These are phyloP conservation scores for Todus mexicanus DNA, from an alignment of 2,797 vertebrate genomes.

Conservation along the genomic window DNA sequence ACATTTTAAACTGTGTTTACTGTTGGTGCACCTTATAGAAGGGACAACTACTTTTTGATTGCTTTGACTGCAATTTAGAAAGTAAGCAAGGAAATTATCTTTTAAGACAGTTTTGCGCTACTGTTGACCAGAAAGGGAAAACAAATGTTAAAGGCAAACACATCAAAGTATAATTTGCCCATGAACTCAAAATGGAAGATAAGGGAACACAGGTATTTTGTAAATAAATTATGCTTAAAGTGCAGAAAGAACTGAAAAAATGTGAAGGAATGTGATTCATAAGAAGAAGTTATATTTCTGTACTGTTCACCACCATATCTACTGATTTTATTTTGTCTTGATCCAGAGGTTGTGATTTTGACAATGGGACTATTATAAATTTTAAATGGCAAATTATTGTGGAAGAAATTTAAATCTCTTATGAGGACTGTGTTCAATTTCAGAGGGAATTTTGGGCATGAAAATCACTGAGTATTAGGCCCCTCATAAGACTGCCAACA, in stretches of 20 bases:
- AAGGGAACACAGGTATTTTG: neutral
- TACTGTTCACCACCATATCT: neutral
- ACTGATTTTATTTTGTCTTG: neutral
- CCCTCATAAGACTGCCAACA: neutral
- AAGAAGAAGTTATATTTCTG: conserved; percentile 18
- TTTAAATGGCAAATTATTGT: neutral
- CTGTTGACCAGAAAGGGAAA: neutral
- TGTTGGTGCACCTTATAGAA: neutral
- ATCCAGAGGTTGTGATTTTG: neutral
- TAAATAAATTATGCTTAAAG: neutral
- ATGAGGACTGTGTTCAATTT: neutral
- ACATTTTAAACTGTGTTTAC: neutral
- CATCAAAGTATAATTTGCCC: neutral
- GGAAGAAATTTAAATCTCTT: neutral
- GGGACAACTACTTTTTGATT: neutral
- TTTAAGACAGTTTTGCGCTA: neutral
- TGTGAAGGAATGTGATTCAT: neutral
- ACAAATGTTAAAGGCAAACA: neutral
- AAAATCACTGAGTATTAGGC: neutral
- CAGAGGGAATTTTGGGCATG: neutral
- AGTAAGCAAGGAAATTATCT: neutral
- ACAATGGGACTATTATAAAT: neutral
- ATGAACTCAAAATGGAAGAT: neutral
- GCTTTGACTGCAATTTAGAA: neutral
- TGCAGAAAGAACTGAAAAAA: neutral